Conservation (phyloP, 2,113 vertebrate species). For the cattle (Bos taurus) region ARS-UCD2.0 NC_037351.1:6208001-6208500, state of each 20-base stretch:
- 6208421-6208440: neutral
- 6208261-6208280: too few species aligned
- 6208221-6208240: neutral
- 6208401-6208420: neutral
- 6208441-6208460: neutral
- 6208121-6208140: rapidly evolving
- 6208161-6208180: neutral
- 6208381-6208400: neutral
- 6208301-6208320: rapidly evolving
- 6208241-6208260: neutral
- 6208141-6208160: neutral
- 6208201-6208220: neutral
- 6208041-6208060: neutral
- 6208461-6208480: neutral
- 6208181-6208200: neutral
- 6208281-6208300: neutral
- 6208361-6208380: rapidly evolving
- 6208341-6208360: too few species aligned
- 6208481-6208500: neutral
- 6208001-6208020: neutral
- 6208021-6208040: neutral
- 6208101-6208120: neutral
- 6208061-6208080: neutral
- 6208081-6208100: neutral
- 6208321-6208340: too few species aligned